Evolutionary conservation across 2,113 vertebrate genomes (phyloP), one percentile per base, ranked within the genome.

Genomic region (Bungarus multicinctus): DNA sequence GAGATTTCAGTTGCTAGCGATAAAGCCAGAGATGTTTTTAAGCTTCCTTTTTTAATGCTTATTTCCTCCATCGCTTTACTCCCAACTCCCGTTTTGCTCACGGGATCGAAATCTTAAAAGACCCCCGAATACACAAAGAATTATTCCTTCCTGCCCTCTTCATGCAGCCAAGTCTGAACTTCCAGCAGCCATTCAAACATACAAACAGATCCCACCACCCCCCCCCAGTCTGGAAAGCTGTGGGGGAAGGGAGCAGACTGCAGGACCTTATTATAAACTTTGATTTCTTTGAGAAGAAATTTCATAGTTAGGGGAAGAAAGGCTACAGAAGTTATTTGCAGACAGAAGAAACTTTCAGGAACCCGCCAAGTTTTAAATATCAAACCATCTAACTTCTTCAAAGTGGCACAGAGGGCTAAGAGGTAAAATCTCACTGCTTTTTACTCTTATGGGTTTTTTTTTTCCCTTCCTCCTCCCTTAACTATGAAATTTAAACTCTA

Each of bases 151-250:
- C 47, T 47, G 6, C 74, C 85, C 2, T 87, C 39, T 55, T 85
- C n/a, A 81, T 25, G 0, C 22, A 87, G 3, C 0, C 52, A 54
- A 58, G 60, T 57, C 53, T 92, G 92, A 94, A 93, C 85, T 34
- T 89, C 94, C 94, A 20, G 1, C n/a, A 20, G 3, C 27, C 14
- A 27, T 89, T 89, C 57, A 91, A 95, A 94, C 23, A 88, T 12
- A 87, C 91, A 55, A 0, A 30, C 81, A n/a, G 89, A 50, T 50
- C 45, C 45, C 45, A 5, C 45, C 1, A 0, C 5, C 47, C 47
- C 47, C 14, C 93, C 25, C 12, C 92, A 58, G 25, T 54, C 60
- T 43, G 74, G 87, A 55, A 89, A 57, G 52, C 34, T 11, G 10
- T 6, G 25, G 91, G 18, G 6, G 43, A n/a, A 39, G 39, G 57